These are phyloP conservation scores for Chaenodraco wilsoni DNA, from an alignment of 2,797 vertebrate species.

Conservation along the genomic window DNA sequence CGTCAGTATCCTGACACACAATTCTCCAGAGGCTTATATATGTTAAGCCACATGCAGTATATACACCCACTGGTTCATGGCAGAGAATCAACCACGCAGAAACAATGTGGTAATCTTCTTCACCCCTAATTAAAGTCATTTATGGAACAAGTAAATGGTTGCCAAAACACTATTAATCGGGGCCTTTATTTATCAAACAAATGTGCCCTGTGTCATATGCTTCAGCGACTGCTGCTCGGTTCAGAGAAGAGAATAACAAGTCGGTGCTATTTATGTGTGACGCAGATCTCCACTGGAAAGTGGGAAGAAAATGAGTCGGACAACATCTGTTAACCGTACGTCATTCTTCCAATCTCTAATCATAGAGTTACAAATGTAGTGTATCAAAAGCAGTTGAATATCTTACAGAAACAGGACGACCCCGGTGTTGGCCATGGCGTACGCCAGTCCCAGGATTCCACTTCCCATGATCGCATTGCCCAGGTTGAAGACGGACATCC, in stretches of 20 bases:
- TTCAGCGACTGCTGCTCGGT: conserved; percentile 18
- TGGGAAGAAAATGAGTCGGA: conserved; percentile 32
- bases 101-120: conserved; percentile 23
- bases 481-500: conserved; percentile 99
- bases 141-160: conserved; percentile 32
- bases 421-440: conserved; percentile 98
- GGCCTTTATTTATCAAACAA: conserved; percentile 42
- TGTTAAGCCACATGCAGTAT: conserved; percentile 18
- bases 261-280: conserved; percentile 40
- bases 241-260: conserved; percentile 43
- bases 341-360: conserved; percentile 10
- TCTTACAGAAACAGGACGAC: conserved; percentile 97
- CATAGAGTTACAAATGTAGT: not conserved
- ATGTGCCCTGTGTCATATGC: not conserved
- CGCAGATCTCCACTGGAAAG: conserved; percentile 11
- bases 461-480: conserved; percentile 99
- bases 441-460: conserved; percentile 96
- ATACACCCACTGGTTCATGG: conserved; percentile 9
- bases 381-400: conserved; percentile 1
- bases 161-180: conserved; percentile 28
- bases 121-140: conserved; percentile 37
- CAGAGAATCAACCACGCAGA: conserved; percentile 10
- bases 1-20: conserved; percentile 20
- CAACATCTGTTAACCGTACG: conserved; percentile 21
- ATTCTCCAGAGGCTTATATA: conserved; percentile 36